Conservation (phyloP, 2,113 vertebrate species). For the Thymallus thymallus region DNA sequence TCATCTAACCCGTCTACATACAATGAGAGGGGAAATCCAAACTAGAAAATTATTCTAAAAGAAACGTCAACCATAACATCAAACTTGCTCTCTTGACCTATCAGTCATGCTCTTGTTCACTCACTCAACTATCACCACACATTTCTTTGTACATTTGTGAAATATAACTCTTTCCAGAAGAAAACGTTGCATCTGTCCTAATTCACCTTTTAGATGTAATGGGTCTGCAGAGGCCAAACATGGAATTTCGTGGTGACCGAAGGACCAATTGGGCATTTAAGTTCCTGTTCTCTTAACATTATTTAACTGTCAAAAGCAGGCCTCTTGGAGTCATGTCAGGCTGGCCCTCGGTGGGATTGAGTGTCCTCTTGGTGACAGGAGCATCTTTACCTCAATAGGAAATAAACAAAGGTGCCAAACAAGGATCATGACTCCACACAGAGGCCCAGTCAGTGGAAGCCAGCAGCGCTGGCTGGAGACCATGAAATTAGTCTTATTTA, state of each 20-base stretch:
- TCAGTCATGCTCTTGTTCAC: too few species aligned
- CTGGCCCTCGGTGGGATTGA: constrained; percentile 44
- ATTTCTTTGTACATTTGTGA: too few species aligned
- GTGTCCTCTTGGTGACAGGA: constrained; percentile 44
- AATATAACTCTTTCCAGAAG: too few species aligned
- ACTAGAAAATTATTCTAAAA: too few species aligned
- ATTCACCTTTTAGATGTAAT: too few species aligned
- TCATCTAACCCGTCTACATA: too few species aligned
- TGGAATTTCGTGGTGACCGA: constrained; percentile 29
- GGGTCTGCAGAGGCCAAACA: not conserved
- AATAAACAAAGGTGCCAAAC: constrained; percentile 32
- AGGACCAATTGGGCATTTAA: constrained; percentile 30
- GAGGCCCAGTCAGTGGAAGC: constrained; percentile 7
- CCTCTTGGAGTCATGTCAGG: constrained; percentile 28
- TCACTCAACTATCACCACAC: too few species aligned
- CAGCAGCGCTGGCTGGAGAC: not conserved
- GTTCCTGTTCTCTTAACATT: constrained; percentile 29
- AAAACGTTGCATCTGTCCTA: too few species aligned
- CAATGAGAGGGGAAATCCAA: not conserved
- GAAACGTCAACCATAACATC: too few species aligned
- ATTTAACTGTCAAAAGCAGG: constrained; percentile 50
- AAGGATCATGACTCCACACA: not conserved
- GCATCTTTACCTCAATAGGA: constrained; percentile 39
- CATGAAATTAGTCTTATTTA: constrained; percentile 15
- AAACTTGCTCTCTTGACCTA: too few species aligned